Percentiles rank a stretch among this genome's conserved stretches.
Conservation (phyloP, 2,797 vertebrate species). For the Pyrocephalus nanus region DNA sequence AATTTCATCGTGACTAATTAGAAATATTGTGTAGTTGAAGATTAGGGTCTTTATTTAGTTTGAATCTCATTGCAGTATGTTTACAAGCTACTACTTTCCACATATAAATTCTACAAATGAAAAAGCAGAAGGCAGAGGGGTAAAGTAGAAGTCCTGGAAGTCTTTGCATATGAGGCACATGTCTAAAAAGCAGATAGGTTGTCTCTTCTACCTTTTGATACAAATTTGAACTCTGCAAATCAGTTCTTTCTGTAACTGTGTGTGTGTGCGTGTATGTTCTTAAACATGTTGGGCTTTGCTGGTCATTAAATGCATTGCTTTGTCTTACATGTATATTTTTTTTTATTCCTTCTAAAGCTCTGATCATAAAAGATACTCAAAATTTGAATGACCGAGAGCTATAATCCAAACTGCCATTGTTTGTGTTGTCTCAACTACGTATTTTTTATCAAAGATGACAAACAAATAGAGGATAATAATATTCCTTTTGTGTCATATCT, state of each 20-base stretch:
- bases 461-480: neutral
- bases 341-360: neutral
- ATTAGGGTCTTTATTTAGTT: neutral
- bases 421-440: neutral
- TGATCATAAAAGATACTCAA: neutral
- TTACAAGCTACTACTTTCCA: neutral
- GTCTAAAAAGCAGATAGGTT: neutral
- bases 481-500: neutral
- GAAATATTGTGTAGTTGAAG: neutral
- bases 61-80: neutral
- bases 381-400: neutral
- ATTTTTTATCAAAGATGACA: neutral
- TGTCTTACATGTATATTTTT: neutral
- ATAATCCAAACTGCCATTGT: neutral
- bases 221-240: neutral
- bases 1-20: neutral
- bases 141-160: neutral
- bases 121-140: neutral
- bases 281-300: neutral
- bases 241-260: neutral
- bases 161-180: neutral
- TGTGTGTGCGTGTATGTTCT: rapidly evolving
- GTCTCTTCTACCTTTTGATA: neutral
- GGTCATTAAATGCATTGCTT: neutral
- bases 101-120: neutral